Evolutionary conservation across 1,140 invertebrate species (phyloP), one percentile per base, ranked within the genome.

Genomic region (Campoletis sonorensis): DNA sequence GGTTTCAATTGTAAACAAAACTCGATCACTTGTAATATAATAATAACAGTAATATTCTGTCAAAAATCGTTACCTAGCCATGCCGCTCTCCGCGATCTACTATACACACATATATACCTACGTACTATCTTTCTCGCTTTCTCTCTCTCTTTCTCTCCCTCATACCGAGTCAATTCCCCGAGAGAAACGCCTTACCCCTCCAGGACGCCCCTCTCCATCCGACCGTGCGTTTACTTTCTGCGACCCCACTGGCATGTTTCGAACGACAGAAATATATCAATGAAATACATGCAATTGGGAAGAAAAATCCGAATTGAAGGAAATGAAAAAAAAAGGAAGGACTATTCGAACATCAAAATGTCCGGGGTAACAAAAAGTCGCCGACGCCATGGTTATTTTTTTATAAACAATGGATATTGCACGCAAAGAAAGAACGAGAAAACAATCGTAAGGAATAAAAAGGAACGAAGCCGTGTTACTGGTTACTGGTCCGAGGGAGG

Each of bases 381-480:
- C 18, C 18, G 54, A 67, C 61, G 61, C 23, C 23, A 67, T 16
- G 15, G 23, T 67, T 23, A 26, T 27, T 45, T 45, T n/a, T 45
- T 45, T 40, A 79, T 82, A 81, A 84, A 83, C 81, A 81, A 84
- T 80, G 72, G 30, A 33, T 76, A 68, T 37, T 49, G 80, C 23
- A 61, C 21, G 0, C n/a, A 49, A 23, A 73, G 45, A 49, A 73
- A 51, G 18, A 49, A 45, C 71, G 33, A 73, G 40, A 49, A 73
- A 49, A 49, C 11, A 49, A 49, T 67, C 26, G 26, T 67, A 76
- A 54, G 30, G 61, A 37, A 49, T 45, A 45, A 58, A 76, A 76
- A 16, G 51, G 15, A 51, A 81, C 68, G 80, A 84, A 81, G 77
- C 80, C 40, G 84, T 79, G 80, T 71, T 81, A 37, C 37, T 79